Evolutionary conservation across 1,140 invertebrate species (phyloP).

Genomic region (Zeugodacus cucurbitae): DNA sequence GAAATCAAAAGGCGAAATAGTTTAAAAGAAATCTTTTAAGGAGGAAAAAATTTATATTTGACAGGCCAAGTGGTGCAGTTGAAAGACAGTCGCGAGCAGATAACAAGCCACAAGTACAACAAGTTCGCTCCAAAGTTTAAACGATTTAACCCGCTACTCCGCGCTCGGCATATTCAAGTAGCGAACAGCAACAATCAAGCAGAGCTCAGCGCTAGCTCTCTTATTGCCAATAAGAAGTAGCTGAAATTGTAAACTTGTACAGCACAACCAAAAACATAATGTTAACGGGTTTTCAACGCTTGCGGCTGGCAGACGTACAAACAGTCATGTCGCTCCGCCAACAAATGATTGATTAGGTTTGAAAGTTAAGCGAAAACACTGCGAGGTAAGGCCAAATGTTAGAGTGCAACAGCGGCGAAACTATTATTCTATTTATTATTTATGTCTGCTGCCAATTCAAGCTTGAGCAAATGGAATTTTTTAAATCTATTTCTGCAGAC

Average conservation of each 20-base stretch:
- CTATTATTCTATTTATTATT: neutral
- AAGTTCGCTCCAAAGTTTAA: neutral
- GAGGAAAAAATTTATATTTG: neutral
- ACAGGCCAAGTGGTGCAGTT: neutral
- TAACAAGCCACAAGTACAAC: neutral
- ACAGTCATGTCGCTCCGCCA: neutral
- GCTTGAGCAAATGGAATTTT: neutral
- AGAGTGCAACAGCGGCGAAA: neutral
- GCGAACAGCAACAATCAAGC: neutral
- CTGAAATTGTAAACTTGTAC: neutral
- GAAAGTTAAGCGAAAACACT: neutral
- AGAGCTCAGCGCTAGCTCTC: neutral
- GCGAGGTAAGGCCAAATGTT: neutral
- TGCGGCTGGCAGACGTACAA: neutral
- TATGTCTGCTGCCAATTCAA: neutral
- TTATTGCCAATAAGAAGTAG: neutral
- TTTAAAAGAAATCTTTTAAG: neutral
- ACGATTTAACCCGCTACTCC: neutral
- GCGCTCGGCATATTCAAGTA: neutral
- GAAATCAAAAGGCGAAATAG: neutral
- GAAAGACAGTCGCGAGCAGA: neutral
- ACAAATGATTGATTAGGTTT: neutral
- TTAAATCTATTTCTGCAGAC: neutral
- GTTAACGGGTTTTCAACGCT: neutral
- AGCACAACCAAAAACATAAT: neutral